Base-by-base conservation (phyloP, 2,113 vertebrate genomes). In the Marcusenius ussheri region DNA sequence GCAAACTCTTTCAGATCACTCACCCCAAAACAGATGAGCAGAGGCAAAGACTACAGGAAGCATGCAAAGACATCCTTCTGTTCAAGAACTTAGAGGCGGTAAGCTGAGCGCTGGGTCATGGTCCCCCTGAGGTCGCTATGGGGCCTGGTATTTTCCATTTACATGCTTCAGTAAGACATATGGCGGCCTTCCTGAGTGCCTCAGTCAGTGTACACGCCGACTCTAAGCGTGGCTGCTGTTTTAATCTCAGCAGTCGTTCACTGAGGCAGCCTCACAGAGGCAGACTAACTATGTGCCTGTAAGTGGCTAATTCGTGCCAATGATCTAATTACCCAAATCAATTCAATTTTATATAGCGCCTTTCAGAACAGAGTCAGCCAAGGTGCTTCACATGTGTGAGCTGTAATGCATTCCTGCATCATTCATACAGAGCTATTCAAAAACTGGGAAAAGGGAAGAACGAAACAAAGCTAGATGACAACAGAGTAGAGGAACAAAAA, bases 11-110 rank as follows among this genome's bases (percentile, higher is more conserved):
- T 91, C 92, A 97, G 97, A 95, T 97, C 93, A 96, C 97, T 95
- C 95, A 97, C 92, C 96, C 97, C 62, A 97, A 97, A 95, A 97
- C 96, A 91, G 97, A 97, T 89, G 96, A 97, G 95, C 97, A 97
- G 89, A 95, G 96, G 91, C 96, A 96, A 91, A 94, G 97, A 91
- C 94, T 97, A 56, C 96, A 97, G 93, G 97, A 97, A 91, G 96
- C 96, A 0, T 97, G 97, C 96, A 97, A 97, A 94, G 95, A 97
- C 90, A 97, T 97, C 90, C 94, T 97, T 88, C 95, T 97, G 19
- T 97, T 97, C 93, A 97, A 97, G 93, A 97, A 96, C 90, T 91
- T 97, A 88, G 97, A 97, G 93, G 96, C 95, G 95, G 97, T 97
- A 97, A 96, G 96, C 56, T 27, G 17, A 88, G 31, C 46, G 5